Base-by-base conservation (phyloP, 2,113 vertebrate genomes). In the Camelus bactrianus region DNA sequence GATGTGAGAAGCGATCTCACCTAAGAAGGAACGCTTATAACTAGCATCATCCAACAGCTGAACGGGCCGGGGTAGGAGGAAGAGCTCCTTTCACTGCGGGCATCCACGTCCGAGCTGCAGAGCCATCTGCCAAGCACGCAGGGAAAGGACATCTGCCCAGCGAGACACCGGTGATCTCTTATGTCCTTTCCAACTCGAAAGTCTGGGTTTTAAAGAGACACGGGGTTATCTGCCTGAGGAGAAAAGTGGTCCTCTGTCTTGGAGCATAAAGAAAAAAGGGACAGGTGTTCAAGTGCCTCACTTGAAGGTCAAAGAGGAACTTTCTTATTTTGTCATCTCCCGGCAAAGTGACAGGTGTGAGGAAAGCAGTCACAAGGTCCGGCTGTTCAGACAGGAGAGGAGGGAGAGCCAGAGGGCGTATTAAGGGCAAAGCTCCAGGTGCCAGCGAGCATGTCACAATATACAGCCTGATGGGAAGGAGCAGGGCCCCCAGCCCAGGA, bases 371-470 rank as follows among this genome's bases (percentile, higher is more conserved):
- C 56, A 60, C 5, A 13, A 6, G 73, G 5, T 6, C 11, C 14
- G 2, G 35, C 1, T 72, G 52, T 20, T 62, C 60, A 26, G 20
- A 58, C 0, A 11, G 19, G 42, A 9, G 50, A 73, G n/a, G 69
- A 30, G 54, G 24, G 69, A 38, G 11, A n/a, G 24, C n/a, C 0
- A 8, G 19, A 22, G 10, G n/a, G 22, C 20, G 8, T 0, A 1
- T 6, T 0, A 30, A 46, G 3, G 48, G 60, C n/a, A 3, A 24
- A 42, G 70, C 19, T 85, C 30, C 16, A 1, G 11, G 56, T 7
- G 6, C 52, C 46, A 13, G 2, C 16, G 0, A 20, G 73, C 8
- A 1, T 0, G 8, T 17, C 28, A 2, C 0, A 1, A n/a, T 2
- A 7, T 0, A 22, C 35, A 38, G 1, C 16, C 30, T 42, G 30